These are phyloP conservation scores for Amia ocellicauda DNA, from an alignment of 2,113 vertebrate genomes.

Conservation along the genomic window DNA sequence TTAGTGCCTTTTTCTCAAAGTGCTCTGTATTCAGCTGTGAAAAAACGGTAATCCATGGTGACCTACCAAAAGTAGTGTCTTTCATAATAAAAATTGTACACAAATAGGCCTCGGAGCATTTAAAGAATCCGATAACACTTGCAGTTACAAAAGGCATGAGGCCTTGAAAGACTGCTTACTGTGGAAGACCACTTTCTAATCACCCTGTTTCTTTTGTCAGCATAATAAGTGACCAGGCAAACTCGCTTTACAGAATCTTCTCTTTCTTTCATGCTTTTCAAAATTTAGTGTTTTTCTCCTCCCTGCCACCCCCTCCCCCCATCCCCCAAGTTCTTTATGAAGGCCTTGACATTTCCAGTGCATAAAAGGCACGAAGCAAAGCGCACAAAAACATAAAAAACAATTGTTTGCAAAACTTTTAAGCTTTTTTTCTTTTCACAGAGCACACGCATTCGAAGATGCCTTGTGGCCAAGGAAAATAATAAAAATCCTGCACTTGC, in stretches of 20 bases:
- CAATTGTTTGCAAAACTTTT: not conserved
- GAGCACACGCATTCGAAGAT: not conserved
- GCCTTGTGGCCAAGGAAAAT: not conserved
- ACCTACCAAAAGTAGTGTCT: not conserved
- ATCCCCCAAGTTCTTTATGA: constrained; percentile 23
- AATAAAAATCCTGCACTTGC: not conserved
- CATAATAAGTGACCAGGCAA: not conserved
- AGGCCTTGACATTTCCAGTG: constrained; percentile 32
- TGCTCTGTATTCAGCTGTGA: not conserved
- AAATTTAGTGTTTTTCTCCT: constrained; percentile 35
- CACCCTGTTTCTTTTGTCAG: not conserved
- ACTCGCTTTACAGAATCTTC: not conserved
- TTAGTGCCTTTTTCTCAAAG: not conserved
- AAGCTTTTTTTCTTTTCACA: not conserved
- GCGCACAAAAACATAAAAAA: too few relatives aligned
- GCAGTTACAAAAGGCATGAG: not conserved
- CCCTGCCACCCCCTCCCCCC: constrained; percentile 5
- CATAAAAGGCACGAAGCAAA: constrained; percentile 34
- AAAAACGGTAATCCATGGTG: not conserved
- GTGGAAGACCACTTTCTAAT: not conserved
- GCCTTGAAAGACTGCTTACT: not conserved
- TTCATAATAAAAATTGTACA: constrained; percentile 9
- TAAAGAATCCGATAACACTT: not conserved
- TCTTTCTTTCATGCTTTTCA: constrained; percentile 46
- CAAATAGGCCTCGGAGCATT: not conserved